Evolutionary conservation across 2,113 vertebrate genomes (phyloP).

Genomic region (Archilochus colubris): DNA sequence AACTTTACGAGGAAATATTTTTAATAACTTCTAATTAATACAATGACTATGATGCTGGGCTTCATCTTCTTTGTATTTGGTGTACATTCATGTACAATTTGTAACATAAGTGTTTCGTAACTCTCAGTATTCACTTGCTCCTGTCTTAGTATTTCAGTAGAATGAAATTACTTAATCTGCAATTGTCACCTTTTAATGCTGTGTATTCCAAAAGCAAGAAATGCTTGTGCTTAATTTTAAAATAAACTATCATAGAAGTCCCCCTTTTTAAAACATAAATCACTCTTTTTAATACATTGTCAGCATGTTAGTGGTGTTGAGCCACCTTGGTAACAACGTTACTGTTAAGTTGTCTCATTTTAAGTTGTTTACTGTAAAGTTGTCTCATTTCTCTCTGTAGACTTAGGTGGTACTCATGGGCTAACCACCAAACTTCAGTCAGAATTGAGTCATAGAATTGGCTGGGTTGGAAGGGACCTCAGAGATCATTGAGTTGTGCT

Average conservation of each 20-base stretch:
- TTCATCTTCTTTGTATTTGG: background rate
- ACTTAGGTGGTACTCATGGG: background rate
- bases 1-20: background rate
- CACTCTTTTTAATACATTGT: background rate
- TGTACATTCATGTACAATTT: background rate
- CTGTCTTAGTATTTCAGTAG: background rate
- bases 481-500: too few relatives aligned
- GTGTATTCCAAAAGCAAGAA: background rate
- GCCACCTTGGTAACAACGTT: background rate
- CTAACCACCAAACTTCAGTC: background rate
- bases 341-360: background rate
- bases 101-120: background rate
- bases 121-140: background rate
- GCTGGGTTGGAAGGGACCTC: too few relatives aligned
- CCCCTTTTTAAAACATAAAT: background rate
- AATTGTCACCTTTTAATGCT: background rate
- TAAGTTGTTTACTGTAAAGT: background rate
- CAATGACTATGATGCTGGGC: background rate
- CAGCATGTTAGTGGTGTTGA: background rate
- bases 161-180: background rate
- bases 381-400: background rate
- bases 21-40: background rate
- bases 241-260: background rate
- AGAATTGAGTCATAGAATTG: background rate
- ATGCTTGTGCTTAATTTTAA: background rate